phyloP scores from a whole-genome alignment of 2,113 vertebrate genomes.

The Astur gentilis region DNA sequence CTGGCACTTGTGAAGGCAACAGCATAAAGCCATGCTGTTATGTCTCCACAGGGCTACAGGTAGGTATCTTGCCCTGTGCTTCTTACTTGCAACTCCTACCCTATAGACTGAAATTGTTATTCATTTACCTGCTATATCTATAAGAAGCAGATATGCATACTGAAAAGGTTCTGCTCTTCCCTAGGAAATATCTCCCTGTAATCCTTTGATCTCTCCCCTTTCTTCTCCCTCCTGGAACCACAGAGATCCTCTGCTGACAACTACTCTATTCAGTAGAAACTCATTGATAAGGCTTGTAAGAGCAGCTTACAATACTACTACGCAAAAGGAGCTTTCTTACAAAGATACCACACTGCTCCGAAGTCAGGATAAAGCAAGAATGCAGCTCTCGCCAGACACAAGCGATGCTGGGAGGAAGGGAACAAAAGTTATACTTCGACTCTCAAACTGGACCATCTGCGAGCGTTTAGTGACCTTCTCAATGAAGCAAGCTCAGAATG shows the following conservation, averaged over 20 bases:
- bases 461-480: background rate
- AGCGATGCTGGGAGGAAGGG: background rate
- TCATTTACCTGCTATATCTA: background rate
- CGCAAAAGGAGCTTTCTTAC: background rate
- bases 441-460: background rate
- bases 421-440: background rate
- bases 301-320: background rate
- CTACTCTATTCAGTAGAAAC: background rate
- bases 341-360: background rate
- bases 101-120: background rate
- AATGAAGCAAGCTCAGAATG: background rate
- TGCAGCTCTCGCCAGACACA: accelerated
- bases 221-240: background rate
- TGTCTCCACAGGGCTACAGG: background rate
- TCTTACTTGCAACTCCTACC: background rate
- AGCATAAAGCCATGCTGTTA: background rate
- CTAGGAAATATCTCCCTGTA: background rate
- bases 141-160: background rate
- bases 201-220: background rate
- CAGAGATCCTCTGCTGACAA: background rate
- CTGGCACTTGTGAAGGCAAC: background rate
- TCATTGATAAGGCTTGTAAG: background rate
- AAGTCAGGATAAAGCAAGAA: background rate
- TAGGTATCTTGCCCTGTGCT: background rate
- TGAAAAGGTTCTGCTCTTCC: background rate